Evolutionary conservation across 1,140 invertebrate species (phyloP), one percentile per base, ranked within the genome.

Genomic region (Danaus melanippus): DNA sequence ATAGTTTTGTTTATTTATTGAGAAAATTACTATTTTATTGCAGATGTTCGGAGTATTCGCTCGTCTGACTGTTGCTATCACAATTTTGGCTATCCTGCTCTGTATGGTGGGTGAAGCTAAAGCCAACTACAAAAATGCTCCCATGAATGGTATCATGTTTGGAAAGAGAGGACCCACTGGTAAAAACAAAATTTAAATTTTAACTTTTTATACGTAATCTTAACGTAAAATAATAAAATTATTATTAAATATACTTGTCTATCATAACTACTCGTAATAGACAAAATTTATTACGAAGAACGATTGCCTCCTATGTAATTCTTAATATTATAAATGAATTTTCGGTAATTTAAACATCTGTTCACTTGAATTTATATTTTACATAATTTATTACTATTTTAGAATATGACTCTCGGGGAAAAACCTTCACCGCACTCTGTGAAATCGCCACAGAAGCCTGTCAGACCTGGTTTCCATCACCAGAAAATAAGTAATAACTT

Each of bases 111-210:
- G 76, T 32, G 51, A 73, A n/a, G 75, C 71, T 40, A 90, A 93
- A 62, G 93, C 91, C 6, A 92, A 92, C 46, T 95, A 94, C 84
- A 91, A 93, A 67, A 97, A 96, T 76, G 95, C 95, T 9, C 95
- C 95, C 0, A 96, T 97, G 87, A 97, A 97, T 70, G 95, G 95
- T 12, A 96, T 95, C 70, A 97, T 97, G 80, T 97, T 96, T 81
- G 95, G 95, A 59, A 97, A 97, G 85, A 89, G 95, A 50, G 85
- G 85, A 57, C 86, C 85, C 42, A 71, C 84, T 50, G 89, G 88
- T 89, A 78, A 82, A 67, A 39, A 53, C 47, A 50, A 17, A 11
- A 32, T 10, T 50, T 32, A 45, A 49, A 48, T 21, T 42, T 10
- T 44, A 46, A 42, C 17, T 50, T 57, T 15, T 15, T 15, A 15